A percentile compares a stretch with the other conserved stretches of the same genome.
These are phyloP conservation scores for Peribatodes rhomboidaria DNA, from an alignment of 2,888 invertebrate species.

Conservation along the genomic window DNA sequence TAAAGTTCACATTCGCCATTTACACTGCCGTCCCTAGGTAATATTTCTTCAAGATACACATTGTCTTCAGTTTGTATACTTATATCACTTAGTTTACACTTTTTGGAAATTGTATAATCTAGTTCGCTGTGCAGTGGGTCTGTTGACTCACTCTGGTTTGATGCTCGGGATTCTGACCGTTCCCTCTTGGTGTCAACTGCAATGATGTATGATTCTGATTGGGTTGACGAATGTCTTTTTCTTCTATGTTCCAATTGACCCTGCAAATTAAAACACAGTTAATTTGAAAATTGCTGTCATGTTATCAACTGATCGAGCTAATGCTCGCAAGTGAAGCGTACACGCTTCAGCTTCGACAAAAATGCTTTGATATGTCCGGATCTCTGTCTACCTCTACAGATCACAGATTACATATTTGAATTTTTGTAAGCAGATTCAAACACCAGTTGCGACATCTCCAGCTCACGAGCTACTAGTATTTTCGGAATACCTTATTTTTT, in stretches of 20 bases:
- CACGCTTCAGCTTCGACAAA: too few species aligned
- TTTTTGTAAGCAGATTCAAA: too few species aligned
- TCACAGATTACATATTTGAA: too few species aligned
- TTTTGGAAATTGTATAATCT: neutral
- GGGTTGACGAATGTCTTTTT: neutral
- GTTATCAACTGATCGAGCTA: too few species aligned
- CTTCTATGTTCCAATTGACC: neutral
- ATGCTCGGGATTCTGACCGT: neutral
- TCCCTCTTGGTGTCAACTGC: neutral
- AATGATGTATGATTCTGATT: neutral
- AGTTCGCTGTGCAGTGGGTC: neutral
- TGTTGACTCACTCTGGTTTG: neutral
- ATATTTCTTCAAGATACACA: neutral
- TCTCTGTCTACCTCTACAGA: too few species aligned
- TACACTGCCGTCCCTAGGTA: neutral
- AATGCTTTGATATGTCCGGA: too few species aligned
- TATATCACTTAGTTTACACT: neutral
- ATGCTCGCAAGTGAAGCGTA: too few species aligned
- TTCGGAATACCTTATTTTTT: too few species aligned
- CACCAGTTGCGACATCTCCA: too few species aligned
- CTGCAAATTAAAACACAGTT: neutral
- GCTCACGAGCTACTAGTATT: too few species aligned
- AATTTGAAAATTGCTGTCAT: neutral
- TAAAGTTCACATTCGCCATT: conserved; percentile 1
- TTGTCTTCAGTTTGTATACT: neutral